A percentile compares a stretch with the other conserved stretches of the same genome.
Evolutionary conservation across 1,140 invertebrate genomes (phyloP).

Genomic region (Zaprionus vittiger): DNA sequence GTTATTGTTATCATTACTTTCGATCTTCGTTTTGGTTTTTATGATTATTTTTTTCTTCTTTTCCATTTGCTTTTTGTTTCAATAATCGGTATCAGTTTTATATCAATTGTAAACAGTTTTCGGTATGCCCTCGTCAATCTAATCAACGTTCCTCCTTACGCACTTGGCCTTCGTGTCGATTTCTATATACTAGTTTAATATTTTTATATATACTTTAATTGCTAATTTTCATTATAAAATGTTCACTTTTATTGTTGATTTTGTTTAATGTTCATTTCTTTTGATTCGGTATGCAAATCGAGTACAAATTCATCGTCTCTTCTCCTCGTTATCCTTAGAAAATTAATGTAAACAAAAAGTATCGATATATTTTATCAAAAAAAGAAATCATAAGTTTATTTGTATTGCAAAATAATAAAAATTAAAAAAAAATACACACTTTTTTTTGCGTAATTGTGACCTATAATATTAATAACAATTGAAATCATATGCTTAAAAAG

Average conservation of each 20-base stretch:
- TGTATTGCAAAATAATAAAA: constrained; percentile 35
- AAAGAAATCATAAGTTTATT: constrained; percentile 1
- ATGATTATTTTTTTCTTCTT: constrained; percentile 20
- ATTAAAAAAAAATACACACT: background rate
- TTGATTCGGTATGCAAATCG: constrained; percentile 40
- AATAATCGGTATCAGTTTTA: constrained; percentile 50
- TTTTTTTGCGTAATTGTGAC: constrained; percentile 16
- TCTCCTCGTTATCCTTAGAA: background rate
- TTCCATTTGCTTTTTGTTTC: constrained; percentile 23
- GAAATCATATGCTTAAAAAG: constrained; percentile 20
- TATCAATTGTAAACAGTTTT: constrained; percentile 76
- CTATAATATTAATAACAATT: constrained; percentile 29
- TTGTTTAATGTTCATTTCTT: constrained; percentile 56
- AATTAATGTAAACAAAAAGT: background rate
- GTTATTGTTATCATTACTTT: constrained; percentile 73
- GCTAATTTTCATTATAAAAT: constrained; percentile 71
- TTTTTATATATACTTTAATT: constrained; percentile 66
- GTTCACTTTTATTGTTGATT: constrained; percentile 63
- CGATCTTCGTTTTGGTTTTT: constrained; percentile 51
- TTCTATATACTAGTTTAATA: constrained; percentile 57
- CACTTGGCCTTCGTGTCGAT: constrained; percentile 60
- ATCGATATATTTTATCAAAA: background rate
- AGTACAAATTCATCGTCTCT: constrained; percentile 4
- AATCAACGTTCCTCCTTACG: constrained; percentile 64
- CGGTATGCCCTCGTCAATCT: constrained; percentile 50